Conservation (phyloP, 2,113 vertebrate species). For the Mirza zaza region DNA sequence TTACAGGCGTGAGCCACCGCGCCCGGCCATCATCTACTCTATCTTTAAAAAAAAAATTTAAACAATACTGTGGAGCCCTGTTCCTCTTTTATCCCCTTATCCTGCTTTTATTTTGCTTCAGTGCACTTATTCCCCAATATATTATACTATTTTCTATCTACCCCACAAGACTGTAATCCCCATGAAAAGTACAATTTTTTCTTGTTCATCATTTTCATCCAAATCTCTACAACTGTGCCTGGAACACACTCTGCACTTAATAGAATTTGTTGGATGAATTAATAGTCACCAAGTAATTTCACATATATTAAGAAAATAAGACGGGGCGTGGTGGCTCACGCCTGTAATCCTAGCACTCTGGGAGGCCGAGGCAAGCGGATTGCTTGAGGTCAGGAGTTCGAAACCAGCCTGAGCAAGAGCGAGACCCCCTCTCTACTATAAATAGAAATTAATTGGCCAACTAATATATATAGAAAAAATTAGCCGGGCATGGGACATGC, state of each 20-base stretch:
- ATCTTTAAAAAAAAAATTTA: not conserved
- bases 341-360: too few relatives aligned
- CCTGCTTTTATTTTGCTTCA: conserved; percentile 16
- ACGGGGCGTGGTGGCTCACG: too few relatives aligned
- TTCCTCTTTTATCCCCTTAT: not conserved
- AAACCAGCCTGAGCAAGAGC: too few relatives aligned
- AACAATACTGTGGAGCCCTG: not conserved
- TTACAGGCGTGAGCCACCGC: too few relatives aligned
- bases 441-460: too few relatives aligned
- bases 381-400: too few relatives aligned
- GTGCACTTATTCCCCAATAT: not conserved
- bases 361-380: too few relatives aligned
- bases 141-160: not conserved
- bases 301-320: not conserved
- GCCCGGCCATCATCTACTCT: not conserved
- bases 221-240: not conserved
- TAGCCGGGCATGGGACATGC: too few relatives aligned
- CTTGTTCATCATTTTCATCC: not conserved
- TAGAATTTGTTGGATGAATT: not conserved
- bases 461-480: too few relatives aligned
- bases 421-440: too few relatives aligned
- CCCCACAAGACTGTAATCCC: not conserved
- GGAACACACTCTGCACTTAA: not conserved
- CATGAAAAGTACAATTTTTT: not conserved
- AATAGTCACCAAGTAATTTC: not conserved